Conservation (phyloP, 2,113 vertebrate species). For the Bos taurus region DNA sequence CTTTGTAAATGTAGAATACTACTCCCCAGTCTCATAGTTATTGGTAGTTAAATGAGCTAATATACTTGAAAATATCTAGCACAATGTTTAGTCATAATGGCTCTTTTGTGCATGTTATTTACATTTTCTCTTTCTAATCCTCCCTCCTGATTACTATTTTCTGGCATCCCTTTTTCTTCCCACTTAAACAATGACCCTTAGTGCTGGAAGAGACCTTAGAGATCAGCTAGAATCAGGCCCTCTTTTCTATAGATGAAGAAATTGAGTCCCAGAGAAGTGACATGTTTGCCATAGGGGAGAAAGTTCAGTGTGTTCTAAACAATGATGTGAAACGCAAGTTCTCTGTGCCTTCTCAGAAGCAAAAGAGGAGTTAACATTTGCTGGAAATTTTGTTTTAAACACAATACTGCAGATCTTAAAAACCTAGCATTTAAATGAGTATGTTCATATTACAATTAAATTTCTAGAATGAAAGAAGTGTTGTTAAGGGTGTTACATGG, state of each 20-base stretch:
- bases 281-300: background rate
- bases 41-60: background rate
- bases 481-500: conserved; percentile 7
- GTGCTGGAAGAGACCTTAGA: background rate
- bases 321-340: conserved; percentile 20
- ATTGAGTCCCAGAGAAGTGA: background rate
- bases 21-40: background rate
- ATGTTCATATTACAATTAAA: background rate
- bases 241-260: background rate
- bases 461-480: conserved; percentile 14
- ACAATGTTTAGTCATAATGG: background rate
- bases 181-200: background rate
- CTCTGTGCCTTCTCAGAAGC: background rate
- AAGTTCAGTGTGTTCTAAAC: conserved; percentile 38
- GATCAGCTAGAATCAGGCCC: background rate
- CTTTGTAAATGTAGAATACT: background rate
- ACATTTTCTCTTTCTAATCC: background rate
- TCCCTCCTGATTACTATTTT: background rate
- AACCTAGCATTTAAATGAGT: conserved; percentile 44
- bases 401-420: conserved; percentile 36
- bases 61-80: background rate
- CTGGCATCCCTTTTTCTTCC: background rate
- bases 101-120: background rate
- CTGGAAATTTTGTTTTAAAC: conserved; percentile 47
- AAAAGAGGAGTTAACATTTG: conserved; percentile 40